Evolutionary conservation across 2,113 vertebrate species (phyloP).

Genomic region (Lycaon pictus): DNA sequence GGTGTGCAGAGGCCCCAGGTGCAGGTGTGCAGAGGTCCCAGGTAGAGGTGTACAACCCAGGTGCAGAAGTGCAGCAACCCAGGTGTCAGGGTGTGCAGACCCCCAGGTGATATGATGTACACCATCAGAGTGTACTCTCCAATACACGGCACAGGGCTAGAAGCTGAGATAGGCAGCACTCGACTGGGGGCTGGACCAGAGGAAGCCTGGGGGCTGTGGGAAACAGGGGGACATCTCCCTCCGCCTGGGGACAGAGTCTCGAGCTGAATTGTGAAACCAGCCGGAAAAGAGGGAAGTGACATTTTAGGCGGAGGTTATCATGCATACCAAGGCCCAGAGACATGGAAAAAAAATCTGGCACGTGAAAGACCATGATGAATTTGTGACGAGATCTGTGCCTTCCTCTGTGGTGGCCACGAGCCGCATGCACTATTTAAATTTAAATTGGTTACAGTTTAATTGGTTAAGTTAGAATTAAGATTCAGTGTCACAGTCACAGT

Average conservation of each 20-base stretch:
- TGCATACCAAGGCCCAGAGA: neutral
- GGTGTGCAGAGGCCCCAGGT: neutral
- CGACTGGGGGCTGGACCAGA: neutral
- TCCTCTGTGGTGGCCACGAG: neutral
- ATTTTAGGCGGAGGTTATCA: neutral
- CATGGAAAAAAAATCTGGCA: neutral
- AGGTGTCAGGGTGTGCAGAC: neutral
- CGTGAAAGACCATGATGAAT: neutral
- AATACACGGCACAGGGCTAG: neutral
- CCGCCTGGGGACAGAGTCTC: neutral
- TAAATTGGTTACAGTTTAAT: constrained; percentile 20
- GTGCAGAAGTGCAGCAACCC: neutral
- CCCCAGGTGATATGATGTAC: too few species aligned
- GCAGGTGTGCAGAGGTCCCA: neutral
- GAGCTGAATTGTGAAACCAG: neutral
- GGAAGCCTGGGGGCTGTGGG: neutral
- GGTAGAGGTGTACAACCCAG: too few species aligned
- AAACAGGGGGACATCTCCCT: neutral
- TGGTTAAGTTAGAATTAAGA: neutral
- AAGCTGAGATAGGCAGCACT: neutral
- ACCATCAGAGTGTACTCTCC: neutral
- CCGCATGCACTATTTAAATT: neutral
- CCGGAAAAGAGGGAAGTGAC: neutral
- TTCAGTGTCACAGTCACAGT: neutral
- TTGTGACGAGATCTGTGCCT: neutral